Evolutionary conservation across 1,140 invertebrate genomes (phyloP), one percentile per base, ranked within the genome.

Genomic region (Chelonus insularis): DNA sequence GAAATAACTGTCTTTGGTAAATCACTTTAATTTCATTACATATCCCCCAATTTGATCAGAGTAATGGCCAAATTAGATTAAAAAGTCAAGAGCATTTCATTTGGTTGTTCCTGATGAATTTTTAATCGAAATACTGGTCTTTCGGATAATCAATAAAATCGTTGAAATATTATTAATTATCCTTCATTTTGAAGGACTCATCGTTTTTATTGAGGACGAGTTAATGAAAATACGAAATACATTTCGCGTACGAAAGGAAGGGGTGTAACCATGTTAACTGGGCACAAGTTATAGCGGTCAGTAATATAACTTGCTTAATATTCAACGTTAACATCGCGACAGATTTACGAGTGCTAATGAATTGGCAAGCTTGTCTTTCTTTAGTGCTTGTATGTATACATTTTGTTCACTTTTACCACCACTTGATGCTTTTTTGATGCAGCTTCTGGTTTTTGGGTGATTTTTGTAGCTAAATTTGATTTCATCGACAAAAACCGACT

Each of bases 331-430:
- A 68, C 67, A 66, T 67, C 70, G 69, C 72, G 76, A 79, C 75
- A 75, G 74, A 81, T 80, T 81, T 80, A 81, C 73, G 77, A 79
- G 75, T 75, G 71, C 73, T 81, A 80, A 81, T 80, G 78, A 81
- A 80, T 81, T 78, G 75, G 69, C 70, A 72, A 70, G 16, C 66
- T 66, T 41, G 37, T 14, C 34, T 41, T 41, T 29, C 61, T 32
- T 34, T 36, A 36, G 32, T 34, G 55, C 14, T 23, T 32, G 9
- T 48, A 36, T 60, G 12, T 36, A 29, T 14, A 32, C 8, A 4
- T 52, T 29, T 52, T 12, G 23, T 32, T 8, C 16, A 23, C 7
- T 47, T 21, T 20, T 21, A 18, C 2, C 20, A 7, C 7, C 21
- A 39, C 14, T 4, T 39, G 11, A 11, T 12, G 14, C 12, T 4